Conservation (phyloP, 2,113 vertebrate species). For the Melanocharis versteri region DNA sequence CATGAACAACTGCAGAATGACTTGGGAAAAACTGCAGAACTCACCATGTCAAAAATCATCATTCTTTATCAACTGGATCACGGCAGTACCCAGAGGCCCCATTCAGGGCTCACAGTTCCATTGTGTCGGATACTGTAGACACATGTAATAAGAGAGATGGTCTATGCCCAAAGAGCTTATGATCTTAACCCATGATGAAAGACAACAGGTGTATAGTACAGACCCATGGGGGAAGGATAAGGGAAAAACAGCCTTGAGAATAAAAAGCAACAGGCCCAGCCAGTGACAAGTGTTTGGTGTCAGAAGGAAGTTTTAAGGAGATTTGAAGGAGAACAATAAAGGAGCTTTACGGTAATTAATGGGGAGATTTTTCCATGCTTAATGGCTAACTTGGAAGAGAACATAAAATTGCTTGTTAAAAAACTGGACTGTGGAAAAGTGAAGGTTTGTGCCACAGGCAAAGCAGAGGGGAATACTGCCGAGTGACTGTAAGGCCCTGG, state of each 20-base stretch:
- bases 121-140: slow-evolving; percentile 49
- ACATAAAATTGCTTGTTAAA: slow-evolving; percentile 23
- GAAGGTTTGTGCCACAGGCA: neutral
- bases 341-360: slow-evolving; percentile 21
- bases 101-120: slow-evolving; percentile 4
- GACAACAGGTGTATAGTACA: slow-evolving; percentile 62
- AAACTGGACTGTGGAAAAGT: neutral
- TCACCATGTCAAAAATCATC: slow-evolving; percentile 64
- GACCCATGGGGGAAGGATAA: slow-evolving; percentile 58
- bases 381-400: slow-evolving; percentile 30
- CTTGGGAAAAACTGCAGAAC: slow-evolving; percentile 57
- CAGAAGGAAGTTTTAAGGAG: slow-evolving; percentile 63
- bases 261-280: slow-evolving; percentile 55
- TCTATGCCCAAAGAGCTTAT: slow-evolving; percentile 64
- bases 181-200: slow-evolving; percentile 68
- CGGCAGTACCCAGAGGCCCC: slow-evolving; percentile 42
- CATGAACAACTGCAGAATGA: slow-evolving; percentile 57
- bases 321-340: slow-evolving; percentile 62
- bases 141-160: slow-evolving; percentile 64
- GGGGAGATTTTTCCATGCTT: slow-evolving; percentile 1
- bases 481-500: neutral
- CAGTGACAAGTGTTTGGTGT: slow-evolving; percentile 47
- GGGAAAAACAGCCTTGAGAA: slow-evolving; percentile 40
- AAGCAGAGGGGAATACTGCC: neutral
- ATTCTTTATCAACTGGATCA: slow-evolving; percentile 57